Conservation (phyloP, 2,888 invertebrate genomes). For the Gastracanthus pulcherrimus region DNA sequence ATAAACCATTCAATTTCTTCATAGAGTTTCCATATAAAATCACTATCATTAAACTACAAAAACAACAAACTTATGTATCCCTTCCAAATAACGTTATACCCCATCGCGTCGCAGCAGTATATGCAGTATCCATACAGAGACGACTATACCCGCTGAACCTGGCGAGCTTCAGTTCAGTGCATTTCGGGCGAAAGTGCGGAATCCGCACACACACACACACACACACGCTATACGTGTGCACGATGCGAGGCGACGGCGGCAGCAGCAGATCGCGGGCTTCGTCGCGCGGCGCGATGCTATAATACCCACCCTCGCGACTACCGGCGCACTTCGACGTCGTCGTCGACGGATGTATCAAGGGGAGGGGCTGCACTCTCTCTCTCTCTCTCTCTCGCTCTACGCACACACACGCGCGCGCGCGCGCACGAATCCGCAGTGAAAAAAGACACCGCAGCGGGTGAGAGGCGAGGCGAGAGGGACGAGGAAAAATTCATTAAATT, state of each 20-base stretch:
- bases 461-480: too few relatives aligned
- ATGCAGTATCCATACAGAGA: too few relatives aligned
- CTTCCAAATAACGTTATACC: too few relatives aligned
- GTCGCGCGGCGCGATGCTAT: constrained; percentile 4
- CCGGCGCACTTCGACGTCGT: too few relatives aligned
- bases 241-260: not conserved
- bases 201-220: constrained; percentile 20
- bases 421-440: constrained; percentile 45
- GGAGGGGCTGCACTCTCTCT: not conserved
- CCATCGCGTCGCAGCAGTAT: not conserved
- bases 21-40: too few relatives aligned
- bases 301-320: constrained; percentile 39
- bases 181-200: constrained; percentile 46
- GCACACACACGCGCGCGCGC: too few relatives aligned
- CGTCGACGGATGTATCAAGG: constrained; percentile 32
- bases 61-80: too few relatives aligned
- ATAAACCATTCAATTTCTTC: too few relatives aligned
- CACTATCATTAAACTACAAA: too few relatives aligned
- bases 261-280: constrained; percentile 47
- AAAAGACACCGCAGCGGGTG: constrained; percentile 45
- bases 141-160: not conserved
- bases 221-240: not conserved
- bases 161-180: constrained; percentile 4
- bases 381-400: not conserved
- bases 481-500: constrained; percentile 58